Percentiles rank a stretch among this genome's conserved stretches.
Conservation (phyloP, 1,140 invertebrate genomes). For the Leguminivora glycinivorella region DNA sequence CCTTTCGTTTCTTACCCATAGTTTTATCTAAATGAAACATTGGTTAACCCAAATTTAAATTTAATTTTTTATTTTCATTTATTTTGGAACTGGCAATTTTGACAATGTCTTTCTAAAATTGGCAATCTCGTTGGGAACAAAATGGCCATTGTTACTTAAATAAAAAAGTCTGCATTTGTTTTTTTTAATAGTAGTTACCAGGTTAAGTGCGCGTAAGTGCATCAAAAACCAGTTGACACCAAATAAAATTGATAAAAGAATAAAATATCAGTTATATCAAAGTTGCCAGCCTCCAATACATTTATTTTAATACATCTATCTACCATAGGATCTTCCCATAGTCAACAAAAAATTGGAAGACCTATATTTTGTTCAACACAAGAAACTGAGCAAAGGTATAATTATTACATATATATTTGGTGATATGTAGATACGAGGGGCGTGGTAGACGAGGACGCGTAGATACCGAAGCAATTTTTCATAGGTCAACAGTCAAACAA, state of each 20-base stretch:
- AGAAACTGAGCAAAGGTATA: neutral
- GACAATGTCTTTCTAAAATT: neutral
- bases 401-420: constrained; percentile 3
- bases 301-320: constrained; percentile 17
- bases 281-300: neutral
- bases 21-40: constrained; percentile 9
- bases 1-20: constrained; percentile 12
- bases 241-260: no score
- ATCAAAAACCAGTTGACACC: no score
- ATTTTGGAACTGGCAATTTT: neutral
- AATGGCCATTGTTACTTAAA: no score
- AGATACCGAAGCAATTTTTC: neutral
- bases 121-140: no score
- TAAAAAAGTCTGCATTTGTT: no score
- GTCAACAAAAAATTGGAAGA: constrained; percentile 19
- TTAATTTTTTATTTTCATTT: constrained; percentile 19
- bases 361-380: constrained; percentile 2
- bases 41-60: constrained; percentile 18
- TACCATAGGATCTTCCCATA: constrained; percentile 5
- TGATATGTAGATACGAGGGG: constrained; percentile 5
- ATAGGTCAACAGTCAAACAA: no score
- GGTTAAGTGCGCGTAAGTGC: no score
- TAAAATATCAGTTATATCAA: neutral
- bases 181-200: no score
- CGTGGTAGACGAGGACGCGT: neutral